Evolutionary conservation across 2,888 invertebrate species (phyloP).

Genomic region (Dinocampus coccinellae): DNA sequence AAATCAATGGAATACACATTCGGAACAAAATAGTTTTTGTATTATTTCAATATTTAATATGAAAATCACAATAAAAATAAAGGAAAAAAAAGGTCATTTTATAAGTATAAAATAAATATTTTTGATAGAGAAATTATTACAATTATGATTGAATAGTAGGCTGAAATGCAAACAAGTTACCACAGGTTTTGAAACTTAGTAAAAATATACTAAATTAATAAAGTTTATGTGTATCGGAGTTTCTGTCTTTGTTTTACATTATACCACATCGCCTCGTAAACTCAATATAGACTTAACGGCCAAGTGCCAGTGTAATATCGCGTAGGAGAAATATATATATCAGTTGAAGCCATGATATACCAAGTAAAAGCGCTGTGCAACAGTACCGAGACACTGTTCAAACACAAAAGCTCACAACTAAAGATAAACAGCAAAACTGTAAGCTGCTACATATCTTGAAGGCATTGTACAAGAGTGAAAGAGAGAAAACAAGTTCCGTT

Average conservation of each 20-base stretch:
- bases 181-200: slow-evolving; percentile 45
- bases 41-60: too few relatives aligned
- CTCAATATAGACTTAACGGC: slow-evolving; percentile 18
- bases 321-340: slow-evolving; percentile 17
- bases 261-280: not conserved
- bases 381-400: slow-evolving; percentile 44
- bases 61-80: too few relatives aligned
- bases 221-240: slow-evolving; percentile 9
- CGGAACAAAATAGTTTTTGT: too few relatives aligned
- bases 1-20: too few relatives aligned
- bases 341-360: slow-evolving; percentile 3
- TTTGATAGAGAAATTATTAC: not conserved
- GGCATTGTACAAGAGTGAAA: slow-evolving; percentile 44
- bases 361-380: slow-evolving; percentile 11
- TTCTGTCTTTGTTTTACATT: not conserved
- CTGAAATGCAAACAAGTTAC: slow-evolving; percentile 42
- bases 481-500: not conserved
- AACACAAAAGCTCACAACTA: slow-evolving; percentile 60
- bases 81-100: too few relatives aligned
- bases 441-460: slow-evolving; percentile 52
- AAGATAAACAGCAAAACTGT: slow-evolving; percentile 58
- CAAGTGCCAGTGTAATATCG: slow-evolving; percentile 23
- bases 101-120: not conserved
- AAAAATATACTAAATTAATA: slow-evolving; percentile 55
- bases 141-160: slow-evolving; percentile 1